A percentile compares a stretch with the other conserved stretches of the same genome.
phyloP scores from a whole-genome alignment of 2,888 invertebrate genomes.

The Eledone cirrhosa region DNA sequence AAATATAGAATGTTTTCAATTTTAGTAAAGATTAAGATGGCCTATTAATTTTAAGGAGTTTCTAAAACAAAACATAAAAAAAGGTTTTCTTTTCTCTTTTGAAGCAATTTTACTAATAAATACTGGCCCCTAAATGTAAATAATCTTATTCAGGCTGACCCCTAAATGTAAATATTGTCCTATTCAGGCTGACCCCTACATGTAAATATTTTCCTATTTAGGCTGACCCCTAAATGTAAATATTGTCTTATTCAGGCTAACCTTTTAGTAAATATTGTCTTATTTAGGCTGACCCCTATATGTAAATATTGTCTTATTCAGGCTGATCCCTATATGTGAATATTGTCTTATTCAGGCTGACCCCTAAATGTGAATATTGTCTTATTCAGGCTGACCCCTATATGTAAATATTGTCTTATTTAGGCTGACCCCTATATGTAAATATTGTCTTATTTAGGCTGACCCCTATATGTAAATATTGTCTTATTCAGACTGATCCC shows the following conservation, averaged over 20 bases:
- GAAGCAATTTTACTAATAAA: too few species aligned
- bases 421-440: slow-evolving; percentile 67
- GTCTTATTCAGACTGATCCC: too few species aligned
- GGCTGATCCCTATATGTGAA: slow-evolving; percentile 67
- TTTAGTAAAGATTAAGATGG: too few species aligned
- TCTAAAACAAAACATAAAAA: too few species aligned
- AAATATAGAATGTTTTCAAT: too few species aligned
- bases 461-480: too few species aligned
- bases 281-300: slow-evolving; percentile 66
- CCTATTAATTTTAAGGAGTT: too few species aligned
- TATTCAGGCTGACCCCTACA: slow-evolving; percentile 66
- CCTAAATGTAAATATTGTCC: too few species aligned
- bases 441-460: slow-evolving; percentile 55
- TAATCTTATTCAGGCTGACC: too few species aligned
- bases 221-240: slow-evolving; percentile 67
- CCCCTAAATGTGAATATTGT: slow-evolving; percentile 62
- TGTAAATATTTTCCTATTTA: slow-evolving; percentile 54
- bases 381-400: slow-evolving; percentile 66
- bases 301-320: slow-evolving; percentile 55
- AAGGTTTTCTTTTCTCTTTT: too few species aligned
- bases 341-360: slow-evolving; percentile 63
- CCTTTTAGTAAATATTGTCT: slow-evolving; percentile 62
- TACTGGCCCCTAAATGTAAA: too few species aligned
- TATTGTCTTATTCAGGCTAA: slow-evolving; percentile 63
- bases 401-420: slow-evolving; percentile 50